These are phyloP conservation scores for Drosophila kikkawai DNA, from an alignment of 1,140 invertebrate species.

Conservation along the genomic window DNA sequence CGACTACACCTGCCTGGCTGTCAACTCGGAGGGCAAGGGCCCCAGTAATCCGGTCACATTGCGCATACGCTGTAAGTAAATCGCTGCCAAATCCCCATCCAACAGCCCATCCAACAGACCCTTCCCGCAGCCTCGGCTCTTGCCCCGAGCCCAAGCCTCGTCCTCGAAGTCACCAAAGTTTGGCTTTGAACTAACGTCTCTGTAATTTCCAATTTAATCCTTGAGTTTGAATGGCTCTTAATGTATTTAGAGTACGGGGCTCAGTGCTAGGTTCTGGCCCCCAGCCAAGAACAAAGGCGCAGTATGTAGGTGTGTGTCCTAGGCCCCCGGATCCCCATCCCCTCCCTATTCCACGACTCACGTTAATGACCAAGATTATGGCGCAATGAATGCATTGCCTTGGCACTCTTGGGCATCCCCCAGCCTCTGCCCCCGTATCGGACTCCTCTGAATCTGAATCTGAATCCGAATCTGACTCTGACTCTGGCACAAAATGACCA, in stretches of 20 bases:
- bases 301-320: slow-evolving; percentile 37
- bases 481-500: slow-evolving; percentile 45
- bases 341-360: slow-evolving; percentile 9
- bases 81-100: slow-evolving; percentile 41
- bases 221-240: slow-evolving; percentile 79
- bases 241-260: slow-evolving; percentile 64
- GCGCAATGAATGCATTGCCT: slow-evolving; percentile 80
- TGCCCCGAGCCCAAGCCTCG: not conserved
- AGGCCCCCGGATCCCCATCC: not conserved
- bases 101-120: not conserved
- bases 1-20: slow-evolving; percentile 92
- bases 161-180: slow-evolving; percentile 53
- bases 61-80: slow-evolving; percentile 92
- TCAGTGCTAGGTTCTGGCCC: slow-evolving; percentile 53
- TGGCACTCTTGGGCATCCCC: slow-evolving; percentile 26
- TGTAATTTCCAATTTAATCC: slow-evolving; percentile 83
- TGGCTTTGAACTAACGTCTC: slow-evolving; percentile 75
- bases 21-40: slow-evolving; percentile 92
- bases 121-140: not conserved
- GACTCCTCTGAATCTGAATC: slow-evolving; percentile 15
- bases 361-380: slow-evolving; percentile 83
- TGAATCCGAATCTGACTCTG: slow-evolving; percentile 12
- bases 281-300: slow-evolving; percentile 62
- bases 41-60: slow-evolving; percentile 92
- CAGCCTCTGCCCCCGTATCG: slow-evolving; percentile 10